Evolutionary conservation across 2,113 vertebrate species (phyloP).

Genomic region (Butorides virescens): DNA sequence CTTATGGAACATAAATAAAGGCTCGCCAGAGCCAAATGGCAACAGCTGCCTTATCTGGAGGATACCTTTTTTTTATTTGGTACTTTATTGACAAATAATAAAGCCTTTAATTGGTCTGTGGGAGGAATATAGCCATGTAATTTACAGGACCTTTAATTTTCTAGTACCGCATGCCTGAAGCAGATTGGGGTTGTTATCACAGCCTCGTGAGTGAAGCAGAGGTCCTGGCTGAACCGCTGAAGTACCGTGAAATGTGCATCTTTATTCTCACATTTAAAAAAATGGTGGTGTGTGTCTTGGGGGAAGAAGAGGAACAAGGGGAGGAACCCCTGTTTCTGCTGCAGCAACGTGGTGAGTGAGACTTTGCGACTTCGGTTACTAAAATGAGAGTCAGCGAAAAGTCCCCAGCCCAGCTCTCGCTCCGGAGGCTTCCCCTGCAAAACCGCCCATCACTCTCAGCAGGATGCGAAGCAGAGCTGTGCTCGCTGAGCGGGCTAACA

Average conservation of each 20-base stretch:
- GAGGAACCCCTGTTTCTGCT: neutral
- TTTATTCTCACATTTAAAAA: slow-evolving; percentile 9
- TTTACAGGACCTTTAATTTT: slow-evolving; percentile 74
- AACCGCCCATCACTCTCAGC: neutral
- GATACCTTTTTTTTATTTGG: slow-evolving; percentile 59
- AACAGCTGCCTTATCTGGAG: slow-evolving; percentile 65
- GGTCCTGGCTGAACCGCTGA: slow-evolving; percentile 17
- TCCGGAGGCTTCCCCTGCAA: neutral
- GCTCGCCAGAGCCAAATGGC: slow-evolving; percentile 34
- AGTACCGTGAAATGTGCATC: slow-evolving; percentile 19
- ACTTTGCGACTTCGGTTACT: neutral
- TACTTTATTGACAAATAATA: slow-evolving; percentile 75
- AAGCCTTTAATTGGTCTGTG: slow-evolving; percentile 69
- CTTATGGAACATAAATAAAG: slow-evolving; percentile 29
- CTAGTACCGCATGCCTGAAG: slow-evolving; percentile 56
- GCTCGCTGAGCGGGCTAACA: neutral
- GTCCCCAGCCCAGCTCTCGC: neutral
- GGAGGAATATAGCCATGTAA: slow-evolving; percentile 57
- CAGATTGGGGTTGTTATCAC: slow-evolving; percentile 55
- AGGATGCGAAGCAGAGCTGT: neutral
- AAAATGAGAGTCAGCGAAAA: neutral
- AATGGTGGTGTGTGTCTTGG: neutral
- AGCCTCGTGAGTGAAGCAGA: slow-evolving; percentile 17
- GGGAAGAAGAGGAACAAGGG: neutral
- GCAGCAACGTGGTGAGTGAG: neutral